Percentiles rank a stretch among this genome's conserved stretches.
Conservation (phyloP, 2,888 invertebrate genomes). For the Tinea trinotella region DNA sequence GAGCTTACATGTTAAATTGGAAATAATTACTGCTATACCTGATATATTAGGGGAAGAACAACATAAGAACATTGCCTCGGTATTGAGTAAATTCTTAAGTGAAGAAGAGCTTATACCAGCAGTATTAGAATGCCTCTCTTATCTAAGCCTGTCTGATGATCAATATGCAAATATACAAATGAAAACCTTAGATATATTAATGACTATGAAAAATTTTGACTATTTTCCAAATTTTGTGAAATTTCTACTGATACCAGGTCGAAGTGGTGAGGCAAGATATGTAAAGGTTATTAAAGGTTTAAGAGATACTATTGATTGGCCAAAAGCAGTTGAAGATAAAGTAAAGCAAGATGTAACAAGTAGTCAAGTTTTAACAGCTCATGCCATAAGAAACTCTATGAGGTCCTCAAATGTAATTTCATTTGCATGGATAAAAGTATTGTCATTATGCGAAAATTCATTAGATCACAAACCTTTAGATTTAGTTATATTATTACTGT, state of each 20-base stretch:
- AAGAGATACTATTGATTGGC: constrained; percentile 65
- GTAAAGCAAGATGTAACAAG: constrained; percentile 68
- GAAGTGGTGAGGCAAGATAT: constrained; percentile 40
- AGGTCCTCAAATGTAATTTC: constrained; percentile 67
- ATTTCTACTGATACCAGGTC: constrained; percentile 69
- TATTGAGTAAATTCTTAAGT: constrained; percentile 72
- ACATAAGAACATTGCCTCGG: constrained; percentile 73
- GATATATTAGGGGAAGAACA: constrained; percentile 83
- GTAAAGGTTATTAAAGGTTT: constrained; percentile 57
- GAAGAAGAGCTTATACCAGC: constrained; percentile 74
- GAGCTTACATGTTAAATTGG: constrained; percentile 76
- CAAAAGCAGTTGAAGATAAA: no score
- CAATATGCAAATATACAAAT: constrained; percentile 71
- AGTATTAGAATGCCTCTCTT: constrained; percentile 77
- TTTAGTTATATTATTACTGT: constrained; percentile 75
- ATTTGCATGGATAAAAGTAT: constrained; percentile 72
- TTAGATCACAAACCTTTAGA: constrained; percentile 78
- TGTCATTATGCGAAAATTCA: constrained; percentile 58
- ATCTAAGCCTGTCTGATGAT: constrained; percentile 72
- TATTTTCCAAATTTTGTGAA: constrained; percentile 71
- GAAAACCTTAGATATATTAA: constrained; percentile 69
- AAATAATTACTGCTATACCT: constrained; percentile 83
- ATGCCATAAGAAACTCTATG: constrained; percentile 70
- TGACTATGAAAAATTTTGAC: constrained; percentile 53
- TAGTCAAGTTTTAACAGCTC: constrained; percentile 72